Conservation (phyloP, 2,113 vertebrate species). For the Pan paniscus region DNA sequence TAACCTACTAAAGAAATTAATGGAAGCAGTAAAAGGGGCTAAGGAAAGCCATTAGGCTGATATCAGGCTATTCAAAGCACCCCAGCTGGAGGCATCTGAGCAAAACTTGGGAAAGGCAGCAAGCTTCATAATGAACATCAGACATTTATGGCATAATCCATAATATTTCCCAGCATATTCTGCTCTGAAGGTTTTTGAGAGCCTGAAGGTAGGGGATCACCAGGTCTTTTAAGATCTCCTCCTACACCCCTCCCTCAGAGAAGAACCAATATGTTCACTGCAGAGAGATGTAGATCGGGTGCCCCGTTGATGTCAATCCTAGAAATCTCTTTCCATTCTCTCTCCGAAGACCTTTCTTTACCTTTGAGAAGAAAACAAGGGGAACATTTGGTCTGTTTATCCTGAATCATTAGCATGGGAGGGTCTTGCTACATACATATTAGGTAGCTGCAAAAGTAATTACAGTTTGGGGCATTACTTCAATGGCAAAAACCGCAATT, state of each 20-base stretch:
- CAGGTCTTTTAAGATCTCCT: not conserved
- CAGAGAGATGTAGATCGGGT: too few relatives aligned
- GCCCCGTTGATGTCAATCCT: not conserved
- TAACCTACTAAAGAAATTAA: slow-evolving; percentile 13
- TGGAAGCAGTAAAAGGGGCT: slow-evolving; percentile 7
- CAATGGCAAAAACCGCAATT: too few relatives aligned
- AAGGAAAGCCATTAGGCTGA: not conserved
- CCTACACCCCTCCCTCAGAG: not conserved
- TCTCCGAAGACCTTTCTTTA: not conserved
- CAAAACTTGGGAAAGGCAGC: not conserved
- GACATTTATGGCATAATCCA: not conserved
- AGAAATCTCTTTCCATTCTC: not conserved
- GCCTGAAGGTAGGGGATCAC: not conserved
- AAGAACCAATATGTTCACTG: not conserved
- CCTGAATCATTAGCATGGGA: not conserved
- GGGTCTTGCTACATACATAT: not conserved
- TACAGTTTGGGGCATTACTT: too few relatives aligned
- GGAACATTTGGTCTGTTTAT: not conserved
- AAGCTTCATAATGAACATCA: not conserved
- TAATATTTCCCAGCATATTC: not conserved
- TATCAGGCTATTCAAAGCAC: not conserved
- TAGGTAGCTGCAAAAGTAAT: too few relatives aligned
- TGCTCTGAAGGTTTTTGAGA: not conserved
- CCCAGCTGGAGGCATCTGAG: not conserved
- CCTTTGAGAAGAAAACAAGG: not conserved